Evolutionary conservation across 2,113 vertebrate species (phyloP).

Genomic region (Poeciliopsis occidentalis): DNA sequence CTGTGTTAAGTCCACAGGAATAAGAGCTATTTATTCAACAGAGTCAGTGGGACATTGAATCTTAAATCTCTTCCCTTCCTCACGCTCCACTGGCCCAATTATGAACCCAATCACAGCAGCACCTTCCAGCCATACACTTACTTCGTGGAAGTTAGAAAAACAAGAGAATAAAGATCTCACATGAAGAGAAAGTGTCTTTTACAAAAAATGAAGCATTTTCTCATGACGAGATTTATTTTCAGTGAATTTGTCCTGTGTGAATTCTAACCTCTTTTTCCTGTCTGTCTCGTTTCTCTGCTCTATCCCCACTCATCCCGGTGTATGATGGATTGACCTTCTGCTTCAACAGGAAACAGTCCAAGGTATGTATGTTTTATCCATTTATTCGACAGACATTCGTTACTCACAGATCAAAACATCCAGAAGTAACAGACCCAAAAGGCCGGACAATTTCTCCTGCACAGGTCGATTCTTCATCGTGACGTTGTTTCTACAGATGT

Average conservation of each 20-base stretch:
- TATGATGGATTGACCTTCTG: conserved; percentile 26
- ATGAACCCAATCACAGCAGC: conserved; percentile 65
- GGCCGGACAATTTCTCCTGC: conserved; percentile 9
- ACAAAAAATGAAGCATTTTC: background rate
- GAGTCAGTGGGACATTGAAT: conserved; percentile 76
- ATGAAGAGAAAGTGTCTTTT: conserved; percentile 4
- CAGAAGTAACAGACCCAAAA: conserved; percentile 11
- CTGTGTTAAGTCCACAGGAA: conserved; percentile 71
- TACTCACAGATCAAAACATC: conserved; percentile 3
- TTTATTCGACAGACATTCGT: background rate
- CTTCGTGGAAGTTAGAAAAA: conserved; percentile 43
- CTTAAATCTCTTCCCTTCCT: conserved; percentile 74
- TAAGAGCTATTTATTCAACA: conserved; percentile 77
- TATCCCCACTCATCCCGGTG: background rate
- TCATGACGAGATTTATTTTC: conserved; percentile 1
- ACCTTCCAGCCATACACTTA: conserved; percentile 36
- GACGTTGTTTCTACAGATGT: conserved; percentile 12
- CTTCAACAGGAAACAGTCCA: conserved; percentile 77
- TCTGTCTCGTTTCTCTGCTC: conserved; percentile 34
- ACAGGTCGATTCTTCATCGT: conserved; percentile 26
- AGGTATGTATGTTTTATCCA: conserved; percentile 72
- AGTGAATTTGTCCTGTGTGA: conserved; percentile 31
- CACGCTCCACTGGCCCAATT: conserved; percentile 69
- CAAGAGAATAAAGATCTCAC: conserved; percentile 18
- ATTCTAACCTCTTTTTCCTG: conserved; percentile 46